Percentiles rank a stretch among this genome's conserved stretches.
These are phyloP conservation scores for Cephus cinctus DNA, from an alignment of 1,140 invertebrate species.

Conservation along the genomic window DNA sequence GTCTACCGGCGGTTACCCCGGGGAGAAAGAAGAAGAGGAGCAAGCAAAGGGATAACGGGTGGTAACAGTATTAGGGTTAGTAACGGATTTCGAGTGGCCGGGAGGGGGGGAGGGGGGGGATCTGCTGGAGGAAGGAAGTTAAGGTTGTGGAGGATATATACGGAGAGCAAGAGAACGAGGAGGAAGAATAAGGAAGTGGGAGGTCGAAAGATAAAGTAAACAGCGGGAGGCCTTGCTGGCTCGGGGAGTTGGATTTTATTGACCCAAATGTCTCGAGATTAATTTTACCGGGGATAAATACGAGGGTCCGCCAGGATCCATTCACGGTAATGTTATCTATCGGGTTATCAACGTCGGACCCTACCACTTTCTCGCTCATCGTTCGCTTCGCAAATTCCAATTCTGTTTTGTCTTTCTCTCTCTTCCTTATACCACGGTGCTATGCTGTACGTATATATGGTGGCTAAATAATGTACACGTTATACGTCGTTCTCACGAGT, in stretches of 20 bases:
- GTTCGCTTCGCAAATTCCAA: conserved; percentile 9
- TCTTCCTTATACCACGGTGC: no score
- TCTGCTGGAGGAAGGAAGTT: conserved; percentile 1
- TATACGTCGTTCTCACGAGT: no score
- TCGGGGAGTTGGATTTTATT: conserved; percentile 21
- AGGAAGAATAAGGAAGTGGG: conserved; percentile 13
- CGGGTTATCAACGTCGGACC: conserved; percentile 13
- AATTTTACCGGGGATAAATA: conserved; percentile 23
- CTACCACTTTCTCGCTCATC: no score
- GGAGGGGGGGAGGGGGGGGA: conserved; percentile 12
- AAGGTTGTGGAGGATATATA: no score
- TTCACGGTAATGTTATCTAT: conserved; percentile 33
- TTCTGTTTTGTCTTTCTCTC: conserved; percentile 7
- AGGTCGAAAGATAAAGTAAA: conserved; percentile 30
- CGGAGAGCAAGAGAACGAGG: conserved; percentile 8
- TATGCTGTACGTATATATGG: no score
- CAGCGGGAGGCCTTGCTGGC: no score
- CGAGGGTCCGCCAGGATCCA: conserved; percentile 8
- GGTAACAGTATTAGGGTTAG: conserved; percentile 37
- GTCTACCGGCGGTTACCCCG: conserved; percentile 2
- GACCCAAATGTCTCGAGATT: conserved; percentile 23
- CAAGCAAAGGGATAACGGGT: background rate
- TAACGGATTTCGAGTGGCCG: conserved; percentile 32
- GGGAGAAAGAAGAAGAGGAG: background rate
- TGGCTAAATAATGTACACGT: no score